Evolutionary conservation across 1,140 invertebrate genomes (phyloP), one percentile per base, ranked within the genome.

Genomic region (Teleopsis dalmanni): DNA sequence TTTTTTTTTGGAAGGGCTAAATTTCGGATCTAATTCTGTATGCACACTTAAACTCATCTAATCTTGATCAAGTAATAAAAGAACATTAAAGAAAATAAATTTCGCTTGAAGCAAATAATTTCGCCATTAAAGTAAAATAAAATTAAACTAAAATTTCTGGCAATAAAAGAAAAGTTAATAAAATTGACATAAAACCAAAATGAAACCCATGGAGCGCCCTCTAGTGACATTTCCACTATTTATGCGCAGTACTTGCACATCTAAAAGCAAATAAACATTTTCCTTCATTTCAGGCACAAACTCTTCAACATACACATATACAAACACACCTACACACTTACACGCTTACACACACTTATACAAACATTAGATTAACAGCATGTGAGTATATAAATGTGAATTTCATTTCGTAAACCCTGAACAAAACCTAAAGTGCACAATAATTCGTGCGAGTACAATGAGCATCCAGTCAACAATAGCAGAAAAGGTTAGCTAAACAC

Each of bases 111-210:
- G n/a, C n/a, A n/a, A n/a, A n/a, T n/a, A n/a, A n/a, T n/a, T n/a
- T n/a, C n/a, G n/a, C n/a, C n/a, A n/a, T n/a, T n/a, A n/a, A n/a
- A n/a, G n/a, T n/a, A n/a, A n/a, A n/a, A n/a, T n/a, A n/a, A n/a
- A n/a, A n/a, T n/a, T n/a, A 26, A 27, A 16, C 26, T 42, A 42
- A 42, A 42, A 42, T 18, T 27, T 42, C 18, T 14, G 26, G 13
- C 29, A 42, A 42, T 27, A 27, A 4, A n/a, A 16, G 29, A 42
- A 42, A 27, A 42, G 40, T 42, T 42, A 42, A 42, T 42, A 42
- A 42, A 42, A 42, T 27, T 27, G 19, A 13, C 40, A 42, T 42
- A 42, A 42, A 40, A 27, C 10, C 23, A 14, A 42, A 42, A 27
- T 14, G 29, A 19, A 42, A 26, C 27, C 7, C 6, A 42, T 14